Evolutionary conservation across 2,888 invertebrate genomes (phyloP).

Genomic region (Diaperis boleti): DNA sequence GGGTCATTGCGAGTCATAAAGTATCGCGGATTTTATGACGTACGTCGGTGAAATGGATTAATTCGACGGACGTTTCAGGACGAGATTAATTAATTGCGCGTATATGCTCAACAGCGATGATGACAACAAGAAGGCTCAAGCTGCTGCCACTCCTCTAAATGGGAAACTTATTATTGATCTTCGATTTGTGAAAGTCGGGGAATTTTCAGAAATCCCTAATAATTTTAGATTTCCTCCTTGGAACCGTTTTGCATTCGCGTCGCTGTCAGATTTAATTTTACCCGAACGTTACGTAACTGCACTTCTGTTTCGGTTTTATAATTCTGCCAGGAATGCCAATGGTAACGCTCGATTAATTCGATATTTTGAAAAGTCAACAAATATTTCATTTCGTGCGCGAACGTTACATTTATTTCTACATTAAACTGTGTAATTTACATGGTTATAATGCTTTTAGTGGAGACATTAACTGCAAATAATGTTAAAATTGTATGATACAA

Average conservation of each 20-base stretch:
- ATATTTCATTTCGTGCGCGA: too few species aligned
- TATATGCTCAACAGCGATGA: neutral
- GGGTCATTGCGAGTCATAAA: slow-evolving; percentile 5
- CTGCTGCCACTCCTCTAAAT: slow-evolving; percentile 19
- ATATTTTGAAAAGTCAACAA: too few species aligned
- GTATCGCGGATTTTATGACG: neutral
- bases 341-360: too few species aligned
- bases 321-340: too few species aligned
- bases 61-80: too few species aligned
- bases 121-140: slow-evolving; percentile 14
- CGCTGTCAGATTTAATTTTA: neutral
- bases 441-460: too few species aligned
- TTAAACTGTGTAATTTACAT: too few species aligned
- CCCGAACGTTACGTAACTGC: neutral
- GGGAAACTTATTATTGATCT: slow-evolving; percentile 6
- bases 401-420: too few species aligned
- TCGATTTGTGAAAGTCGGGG: neutral
- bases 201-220: neutral
- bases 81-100: too few species aligned
- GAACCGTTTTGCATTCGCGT: neutral
- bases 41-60: neutral
- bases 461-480: too few species aligned
- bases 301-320: too few species aligned
- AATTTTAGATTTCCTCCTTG: neutral
- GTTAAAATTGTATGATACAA: too few species aligned